Evolutionary conservation across 2,113 vertebrate species (phyloP).

Genomic region (Ophiodon elongatus): DNA sequence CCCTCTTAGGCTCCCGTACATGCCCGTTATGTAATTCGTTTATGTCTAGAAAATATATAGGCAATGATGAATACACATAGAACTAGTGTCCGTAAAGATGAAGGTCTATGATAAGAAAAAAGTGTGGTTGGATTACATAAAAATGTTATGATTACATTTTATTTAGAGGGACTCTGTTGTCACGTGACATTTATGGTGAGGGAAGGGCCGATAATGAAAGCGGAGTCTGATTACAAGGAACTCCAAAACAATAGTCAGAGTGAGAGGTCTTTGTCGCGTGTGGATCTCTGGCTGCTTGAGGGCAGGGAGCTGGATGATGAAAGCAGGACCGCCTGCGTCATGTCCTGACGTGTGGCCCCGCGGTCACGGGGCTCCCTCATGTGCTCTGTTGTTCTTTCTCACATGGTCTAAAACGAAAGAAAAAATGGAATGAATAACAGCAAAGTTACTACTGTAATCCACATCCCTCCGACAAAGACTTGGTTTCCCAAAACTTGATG

Average conservation of each 20-base stretch:
- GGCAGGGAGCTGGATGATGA: slow-evolving; percentile 3
- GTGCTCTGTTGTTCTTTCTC: background rate
- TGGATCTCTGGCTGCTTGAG: slow-evolving; percentile 15
- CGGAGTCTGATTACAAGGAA: background rate
- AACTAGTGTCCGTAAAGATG: background rate
- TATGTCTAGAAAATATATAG: too few species aligned
- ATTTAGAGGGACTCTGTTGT: background rate
- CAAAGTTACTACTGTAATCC: background rate
- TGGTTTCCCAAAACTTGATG: background rate
- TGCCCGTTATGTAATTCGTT: too few species aligned
- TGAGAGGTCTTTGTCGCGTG: background rate
- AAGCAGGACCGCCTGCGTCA: background rate
- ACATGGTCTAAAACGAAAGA: background rate
- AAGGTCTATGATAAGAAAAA: background rate
- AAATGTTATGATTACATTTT: too few species aligned
- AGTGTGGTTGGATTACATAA: background rate
- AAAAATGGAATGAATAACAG: background rate
- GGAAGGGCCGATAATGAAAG: background rate
- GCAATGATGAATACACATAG: too few species aligned
- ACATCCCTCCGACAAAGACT: background rate
- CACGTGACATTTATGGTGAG: too few species aligned
- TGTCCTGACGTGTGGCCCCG: background rate
- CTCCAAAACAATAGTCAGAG: background rate
- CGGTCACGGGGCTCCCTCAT: background rate
- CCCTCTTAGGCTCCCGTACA: too few species aligned